A percentile compares a stretch with the other conserved stretches of the same genome.
These are phyloP conservation scores for Agrypnia vestita DNA, from an alignment of 1,140 invertebrate genomes.

Conservation along the genomic window DNA sequence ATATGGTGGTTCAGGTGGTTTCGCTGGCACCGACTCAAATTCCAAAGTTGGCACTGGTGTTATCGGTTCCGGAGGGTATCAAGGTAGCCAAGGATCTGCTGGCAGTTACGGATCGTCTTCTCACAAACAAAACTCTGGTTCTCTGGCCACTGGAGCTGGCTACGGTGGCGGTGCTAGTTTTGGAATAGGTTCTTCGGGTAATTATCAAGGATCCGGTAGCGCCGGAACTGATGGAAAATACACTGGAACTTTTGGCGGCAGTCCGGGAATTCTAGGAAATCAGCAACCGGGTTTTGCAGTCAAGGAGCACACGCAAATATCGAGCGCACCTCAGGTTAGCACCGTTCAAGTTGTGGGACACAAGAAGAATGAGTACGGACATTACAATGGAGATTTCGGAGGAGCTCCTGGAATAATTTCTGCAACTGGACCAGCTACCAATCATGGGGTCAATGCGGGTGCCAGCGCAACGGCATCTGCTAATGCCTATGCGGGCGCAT, in stretches of 20 bases:
- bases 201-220: background rate
- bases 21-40: background rate
- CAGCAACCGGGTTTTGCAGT: slow-evolving; percentile 42
- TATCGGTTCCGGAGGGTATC: background rate
- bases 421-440: slow-evolving; percentile 49
- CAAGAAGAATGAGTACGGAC: slow-evolving; percentile 15
- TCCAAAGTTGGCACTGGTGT: background rate
- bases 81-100: background rate
- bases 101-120: background rate
- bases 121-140: slow-evolving; percentile 8
- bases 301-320: slow-evolving; percentile 22
- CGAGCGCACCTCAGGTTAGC: background rate
- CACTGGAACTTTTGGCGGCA: slow-evolving; percentile 44
- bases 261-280: slow-evolving; percentile 42
- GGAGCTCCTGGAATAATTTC: slow-evolving; percentile 50
- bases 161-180: background rate
- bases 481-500: background rate
- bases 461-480: background rate
- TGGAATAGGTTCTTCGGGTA: slow-evolving; percentile 1
- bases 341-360: background rate
- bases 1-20: background rate
- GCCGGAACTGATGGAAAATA: slow-evolving; percentile 25
- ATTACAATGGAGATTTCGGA: slow-evolving; percentile 49
- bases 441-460: background rate
- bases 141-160: background rate